Evolutionary conservation across 2,888 invertebrate genomes (phyloP).

Genomic region (Anthrax anthrax): DNA sequence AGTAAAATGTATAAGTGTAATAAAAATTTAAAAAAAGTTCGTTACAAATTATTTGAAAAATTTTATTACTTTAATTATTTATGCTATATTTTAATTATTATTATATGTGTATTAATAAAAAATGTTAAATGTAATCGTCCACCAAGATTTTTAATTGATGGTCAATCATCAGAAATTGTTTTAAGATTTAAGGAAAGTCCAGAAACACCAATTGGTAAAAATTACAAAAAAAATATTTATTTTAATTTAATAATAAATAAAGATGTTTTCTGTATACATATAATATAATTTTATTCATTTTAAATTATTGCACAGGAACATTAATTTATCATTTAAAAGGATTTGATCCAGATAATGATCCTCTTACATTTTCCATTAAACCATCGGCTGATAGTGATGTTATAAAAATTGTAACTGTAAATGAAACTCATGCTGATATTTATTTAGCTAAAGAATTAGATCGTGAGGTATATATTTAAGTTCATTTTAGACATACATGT

Average conservation of each 20-base stretch:
- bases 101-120: slow-evolving; percentile 2
- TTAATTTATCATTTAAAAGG: slow-evolving; percentile 70
- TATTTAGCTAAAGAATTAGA: slow-evolving; percentile 80
- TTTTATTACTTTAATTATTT: too few species aligned
- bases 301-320: slow-evolving; percentile 41
- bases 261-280: too few species aligned
- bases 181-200: slow-evolving; percentile 75
- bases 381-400: slow-evolving; percentile 70
- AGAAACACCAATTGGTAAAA: slow-evolving; percentile 71
- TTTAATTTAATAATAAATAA: not conserved
- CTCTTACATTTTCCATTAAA: slow-evolving; percentile 65
- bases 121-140: slow-evolving; percentile 48
- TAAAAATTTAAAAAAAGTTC: too few species aligned
- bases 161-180: slow-evolving; percentile 73
- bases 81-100: not conserved
- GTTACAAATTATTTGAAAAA: too few species aligned
- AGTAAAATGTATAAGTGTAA: too few species aligned
- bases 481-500: slow-evolving; percentile 1
- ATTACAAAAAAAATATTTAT: too few species aligned
- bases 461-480: slow-evolving; percentile 52
- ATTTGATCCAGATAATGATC: slow-evolving; percentile 74
- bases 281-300: not conserved
- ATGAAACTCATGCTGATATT: slow-evolving; percentile 70
- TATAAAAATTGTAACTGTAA: slow-evolving; percentile 67
- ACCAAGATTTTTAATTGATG: slow-evolving; percentile 75